Conservation (phyloP, 2,797 vertebrate genomes). For the Rhinatrema bivittatum region DNA sequence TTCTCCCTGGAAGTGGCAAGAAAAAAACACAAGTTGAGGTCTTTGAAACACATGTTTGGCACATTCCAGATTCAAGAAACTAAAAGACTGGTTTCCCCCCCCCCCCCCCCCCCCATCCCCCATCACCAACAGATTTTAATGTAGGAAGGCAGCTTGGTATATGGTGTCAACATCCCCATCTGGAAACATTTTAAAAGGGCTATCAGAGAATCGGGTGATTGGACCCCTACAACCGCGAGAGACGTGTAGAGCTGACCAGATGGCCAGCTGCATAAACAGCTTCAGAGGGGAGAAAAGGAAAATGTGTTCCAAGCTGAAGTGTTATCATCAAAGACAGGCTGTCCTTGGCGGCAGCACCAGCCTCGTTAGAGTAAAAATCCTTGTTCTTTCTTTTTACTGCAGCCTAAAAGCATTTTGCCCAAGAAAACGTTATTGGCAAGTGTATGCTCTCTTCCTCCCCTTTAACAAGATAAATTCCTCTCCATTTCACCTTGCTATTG, state of each 20-base stretch:
- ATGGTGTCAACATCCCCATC: background rate
- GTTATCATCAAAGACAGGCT: background rate
- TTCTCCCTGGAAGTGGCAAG: no score
- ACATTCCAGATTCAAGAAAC: background rate
- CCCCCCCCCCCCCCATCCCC: background rate
- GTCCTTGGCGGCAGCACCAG: background rate
- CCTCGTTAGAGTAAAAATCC: conserved; percentile 5
- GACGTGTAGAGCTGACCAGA: conserved; percentile 31
- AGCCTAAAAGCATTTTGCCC: accelerated
- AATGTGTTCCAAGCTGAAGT: conserved; percentile 8
- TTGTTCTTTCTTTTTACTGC: background rate
- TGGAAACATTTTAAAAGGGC: conserved; percentile 15
- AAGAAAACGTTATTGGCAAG: accelerated
- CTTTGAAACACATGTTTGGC: no score
- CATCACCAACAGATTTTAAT: no score
- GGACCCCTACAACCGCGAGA: conserved; percentile 15
- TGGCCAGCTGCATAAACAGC: conserved; percentile 34
- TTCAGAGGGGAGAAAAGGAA: conserved; percentile 10
- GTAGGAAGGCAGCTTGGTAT: no score
- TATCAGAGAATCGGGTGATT: conserved; percentile 44
- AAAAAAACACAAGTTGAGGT: no score
- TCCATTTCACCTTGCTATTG: no score
- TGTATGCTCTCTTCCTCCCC: no score
- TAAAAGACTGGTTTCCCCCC: background rate
- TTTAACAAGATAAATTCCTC: no score